A percentile compares a stretch with the other conserved stretches of the same genome.
These are phyloP conservation scores for Mastacembelus armatus DNA, from an alignment of 2,797 vertebrate genomes.

Conservation along the genomic window DNA sequence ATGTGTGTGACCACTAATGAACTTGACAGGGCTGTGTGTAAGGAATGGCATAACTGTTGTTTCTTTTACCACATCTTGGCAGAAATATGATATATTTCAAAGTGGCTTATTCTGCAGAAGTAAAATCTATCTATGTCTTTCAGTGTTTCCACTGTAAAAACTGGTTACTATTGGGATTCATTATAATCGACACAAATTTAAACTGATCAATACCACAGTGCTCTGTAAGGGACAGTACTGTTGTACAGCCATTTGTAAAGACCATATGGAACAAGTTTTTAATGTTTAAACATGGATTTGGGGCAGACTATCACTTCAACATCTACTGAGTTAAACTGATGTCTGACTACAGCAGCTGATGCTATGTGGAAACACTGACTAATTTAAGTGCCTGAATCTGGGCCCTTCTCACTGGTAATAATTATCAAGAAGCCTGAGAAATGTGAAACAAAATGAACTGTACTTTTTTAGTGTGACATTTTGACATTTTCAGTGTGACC, in stretches of 20 bases:
- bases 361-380: conserved; percentile 61
- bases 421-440: too few relatives aligned
- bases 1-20: conserved; percentile 14
- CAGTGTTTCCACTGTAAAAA: conserved; percentile 33
- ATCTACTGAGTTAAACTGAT: conserved; percentile 59
- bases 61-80: conserved; percentile 4
- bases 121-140: conserved; percentile 11
- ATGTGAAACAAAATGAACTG: conserved; percentile 21
- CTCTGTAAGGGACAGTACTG: conserved; percentile 15
- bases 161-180: conserved; percentile 29
- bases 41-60: conserved; percentile 15
- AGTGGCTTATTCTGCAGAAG: conserved; percentile 9
- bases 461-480: not conserved
- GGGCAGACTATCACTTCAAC: conserved; percentile 57
- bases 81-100: conserved; percentile 19
- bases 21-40: conserved; percentile 7
- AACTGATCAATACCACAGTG: conserved; percentile 25
- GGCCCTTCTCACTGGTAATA: conserved; percentile 6
- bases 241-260: conserved; percentile 56
- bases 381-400: conserved; percentile 33
- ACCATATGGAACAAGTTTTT: conserved; percentile 43
- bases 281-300: conserved; percentile 51
- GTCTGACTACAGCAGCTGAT: conserved; percentile 45
- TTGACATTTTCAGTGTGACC: too few relatives aligned
- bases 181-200: conserved; percentile 11